Base-by-base conservation (phyloP, 2,113 vertebrate genomes). In the Leuciscus idus region DNA sequence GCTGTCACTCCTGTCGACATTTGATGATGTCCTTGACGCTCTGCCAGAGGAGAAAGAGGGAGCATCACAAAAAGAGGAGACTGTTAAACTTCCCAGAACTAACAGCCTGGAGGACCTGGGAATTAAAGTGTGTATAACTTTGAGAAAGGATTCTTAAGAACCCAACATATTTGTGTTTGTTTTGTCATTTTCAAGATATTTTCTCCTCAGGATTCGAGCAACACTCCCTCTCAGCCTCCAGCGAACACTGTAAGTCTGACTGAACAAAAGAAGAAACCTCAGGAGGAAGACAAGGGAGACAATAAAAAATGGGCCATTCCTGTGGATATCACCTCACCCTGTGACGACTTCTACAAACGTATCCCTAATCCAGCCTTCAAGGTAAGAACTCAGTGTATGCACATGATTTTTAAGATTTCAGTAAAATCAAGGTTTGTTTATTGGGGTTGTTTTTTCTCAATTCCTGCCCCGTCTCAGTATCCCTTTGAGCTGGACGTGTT, bases 301-400 rank as follows among this genome's bases (percentile, higher is more conserved):
- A 94, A 90, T 85, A 96, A 96, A 89, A 97, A 96, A 84, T 98
- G 97, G 97, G 97, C 97, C 1, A 87, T 97, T n/a, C 95, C 96
- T 0, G 95, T 97, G 52, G 92, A 97, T 48, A 92, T 96, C 85
- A 92, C 88, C 30, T 92, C 95, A 7, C 96, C 97, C 1, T 97
- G 97, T 19, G 93, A 93, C 3, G 96, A 98, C 87, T 98, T 98
- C 93, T 95, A 97, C 87, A 96, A 97, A 84, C 95, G 95, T 12
- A 95, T 98, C 76, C 97, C 97, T 7, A 93, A 97, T 82, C 96
- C 96, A 2, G 97, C 97, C n/a, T 97, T 97, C 88, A 96, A 95
- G 95, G 96, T 90, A 17, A 21, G 15, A n/a, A 28, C 50, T 83
- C 55, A 19, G 83, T 62, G 10, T 11, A 23, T 90, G 13, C 21